A percentile compares a stretch with the other conserved stretches of the same genome.
Evolutionary conservation across 2,888 invertebrate species (phyloP).

Genomic region (Hipparchia sbordonii): DNA sequence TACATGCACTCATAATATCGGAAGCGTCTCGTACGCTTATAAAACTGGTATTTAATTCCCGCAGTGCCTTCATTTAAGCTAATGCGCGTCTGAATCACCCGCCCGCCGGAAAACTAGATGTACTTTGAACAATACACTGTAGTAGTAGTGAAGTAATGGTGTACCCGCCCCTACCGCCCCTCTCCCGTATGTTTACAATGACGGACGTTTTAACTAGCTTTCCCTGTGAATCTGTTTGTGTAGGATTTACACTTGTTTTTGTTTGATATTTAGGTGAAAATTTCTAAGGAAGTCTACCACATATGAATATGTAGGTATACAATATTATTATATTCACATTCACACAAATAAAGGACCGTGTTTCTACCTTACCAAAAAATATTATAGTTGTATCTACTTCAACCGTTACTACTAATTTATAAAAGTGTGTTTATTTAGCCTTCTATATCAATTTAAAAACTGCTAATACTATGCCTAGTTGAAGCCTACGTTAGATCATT

Average conservation of each 20-base stretch:
- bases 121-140: slow-evolving; percentile 1
- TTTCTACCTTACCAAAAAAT: too few relatives aligned
- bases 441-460: too few relatives aligned
- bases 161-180: neutral
- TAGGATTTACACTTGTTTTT: neutral
- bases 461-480: too few relatives aligned
- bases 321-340: too few relatives aligned
- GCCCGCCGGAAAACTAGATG: neutral
- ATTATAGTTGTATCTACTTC: too few relatives aligned
- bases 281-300: too few relatives aligned
- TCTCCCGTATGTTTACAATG: neutral
- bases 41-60: slow-evolving; percentile 4
- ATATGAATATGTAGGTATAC: too few relatives aligned
- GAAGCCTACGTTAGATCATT: too few relatives aligned
- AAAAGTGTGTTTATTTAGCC: too few relatives aligned
- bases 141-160: neutral
- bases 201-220: neutral
- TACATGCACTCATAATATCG: neutral
- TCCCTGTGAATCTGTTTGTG: neutral
- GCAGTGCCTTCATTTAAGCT: slow-evolving; percentile 35
- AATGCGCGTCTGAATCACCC: slow-evolving; percentile 29
- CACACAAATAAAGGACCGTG: too few relatives aligned
- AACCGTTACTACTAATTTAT: too few relatives aligned
- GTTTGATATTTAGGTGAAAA: too few relatives aligned
- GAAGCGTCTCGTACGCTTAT: neutral